Evolutionary conservation across 2,797 vertebrate genomes (phyloP).

Genomic region (Lindbergichthys nudifrons): DNA sequence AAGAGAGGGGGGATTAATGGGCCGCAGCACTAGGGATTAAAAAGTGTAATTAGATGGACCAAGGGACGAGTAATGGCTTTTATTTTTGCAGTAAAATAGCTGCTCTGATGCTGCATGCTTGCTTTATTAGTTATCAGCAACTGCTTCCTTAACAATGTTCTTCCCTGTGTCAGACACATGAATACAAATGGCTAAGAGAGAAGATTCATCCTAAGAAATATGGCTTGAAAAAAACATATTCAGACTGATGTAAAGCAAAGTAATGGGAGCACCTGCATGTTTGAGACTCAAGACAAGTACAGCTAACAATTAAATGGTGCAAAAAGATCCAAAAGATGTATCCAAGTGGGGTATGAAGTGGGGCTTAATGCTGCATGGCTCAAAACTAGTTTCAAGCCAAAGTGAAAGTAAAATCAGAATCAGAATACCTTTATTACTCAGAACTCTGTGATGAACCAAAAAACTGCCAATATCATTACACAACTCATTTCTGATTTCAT

Average conservation of each 20-base stretch:
- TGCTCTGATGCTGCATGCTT: slow-evolving; percentile 38
- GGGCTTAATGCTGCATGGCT: slow-evolving; percentile 27
- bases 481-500: slow-evolving; percentile 35
- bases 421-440: background rate
- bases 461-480: slow-evolving; percentile 24
- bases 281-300: slow-evolving; percentile 27
- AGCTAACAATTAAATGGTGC: slow-evolving; percentile 20
- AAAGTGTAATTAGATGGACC: slow-evolving; percentile 63
- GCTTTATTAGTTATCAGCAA: slow-evolving; percentile 36
- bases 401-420: slow-evolving; percentile 61
- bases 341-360: slow-evolving; percentile 38
- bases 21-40: slow-evolving; percentile 62
- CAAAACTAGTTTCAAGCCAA: slow-evolving; percentile 53
- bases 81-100: slow-evolving; percentile 40
- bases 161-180: slow-evolving; percentile 17
- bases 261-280: slow-evolving; percentile 19
- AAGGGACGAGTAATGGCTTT: slow-evolving; percentile 44
- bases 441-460: slow-evolving; percentile 30
- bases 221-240: slow-evolving; percentile 9
- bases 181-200: slow-evolving; percentile 3
- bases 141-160: slow-evolving; percentile 24
- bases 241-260: slow-evolving; percentile 28
- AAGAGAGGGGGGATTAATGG: slow-evolving; percentile 58
- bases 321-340: slow-evolving; percentile 36
- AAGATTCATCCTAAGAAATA: background rate